Percentiles rank a stretch among this genome's conserved stretches.
phyloP scores from a whole-genome alignment of 2,113 vertebrate genomes.

The Elanus axillaris region DNA sequence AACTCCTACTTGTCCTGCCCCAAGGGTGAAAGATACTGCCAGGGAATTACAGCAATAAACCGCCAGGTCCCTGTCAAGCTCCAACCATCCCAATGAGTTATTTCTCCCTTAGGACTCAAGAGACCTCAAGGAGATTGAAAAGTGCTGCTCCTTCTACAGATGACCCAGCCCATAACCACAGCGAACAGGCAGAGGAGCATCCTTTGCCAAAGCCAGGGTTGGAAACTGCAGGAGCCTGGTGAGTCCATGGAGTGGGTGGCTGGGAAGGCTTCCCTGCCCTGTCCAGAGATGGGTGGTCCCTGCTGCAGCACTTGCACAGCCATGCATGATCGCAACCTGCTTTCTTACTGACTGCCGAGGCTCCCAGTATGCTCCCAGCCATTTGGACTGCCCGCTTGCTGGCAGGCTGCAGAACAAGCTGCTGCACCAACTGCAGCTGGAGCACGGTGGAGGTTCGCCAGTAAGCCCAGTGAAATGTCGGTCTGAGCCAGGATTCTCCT shows the following conservation, averaged over 20 bases:
- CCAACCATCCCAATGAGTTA: background rate
- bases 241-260: accelerated
- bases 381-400: accelerated
- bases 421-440: background rate
- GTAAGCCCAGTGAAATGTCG: background rate
- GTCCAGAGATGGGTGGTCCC: accelerated
- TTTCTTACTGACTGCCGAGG: accelerated
- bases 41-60: constrained; percentile 30
- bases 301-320: background rate
- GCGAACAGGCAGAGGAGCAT: background rate
- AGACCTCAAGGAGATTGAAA: background rate
- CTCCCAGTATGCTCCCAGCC: accelerated
- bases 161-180: background rate
- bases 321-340: accelerated
- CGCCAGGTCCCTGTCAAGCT: background rate
- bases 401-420: background rate
- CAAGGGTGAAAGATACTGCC: constrained; percentile 5
- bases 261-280: background rate
- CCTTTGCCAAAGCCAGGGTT: background rate
- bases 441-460: accelerated
- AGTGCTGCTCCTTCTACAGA: background rate
- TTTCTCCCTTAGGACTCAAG: background rate
- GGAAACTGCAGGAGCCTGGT: background rate
- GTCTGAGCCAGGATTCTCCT: background rate
- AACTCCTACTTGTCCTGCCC: constrained; percentile 28